Base-by-base conservation (phyloP, 2,888 invertebrate genomes). In the Aphidius colemani region DNA sequence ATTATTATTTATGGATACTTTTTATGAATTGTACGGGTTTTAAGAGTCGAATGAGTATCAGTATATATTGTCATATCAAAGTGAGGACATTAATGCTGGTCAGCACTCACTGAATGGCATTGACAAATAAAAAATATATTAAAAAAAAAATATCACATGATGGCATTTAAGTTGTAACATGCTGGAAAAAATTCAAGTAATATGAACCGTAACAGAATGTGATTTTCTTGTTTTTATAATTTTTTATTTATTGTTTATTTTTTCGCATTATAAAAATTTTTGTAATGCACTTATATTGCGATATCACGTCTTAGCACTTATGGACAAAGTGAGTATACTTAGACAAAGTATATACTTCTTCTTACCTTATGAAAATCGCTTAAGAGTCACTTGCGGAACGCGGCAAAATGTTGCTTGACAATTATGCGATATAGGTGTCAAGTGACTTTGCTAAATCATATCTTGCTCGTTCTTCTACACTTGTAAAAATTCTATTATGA, bases 261-360 rank as follows among this genome's bases (percentile, higher is more conserved):
- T 18, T 18, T 18, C 2, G 13, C 13, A 18, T 30, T 30, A 30
- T 5, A 30, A 30, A 30, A 30, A 18, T 18, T 18, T 18, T 18
- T 18, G 13, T 18, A 18, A 30, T 30, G 30, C 5, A 30, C 30
- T 30, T 30, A 30, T 30, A 30, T 30, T 53, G 57, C 60, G 73
- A 76, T 78, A 78, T 76, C 78, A 73, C 67, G 66, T 67, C 69
- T 18, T 39, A 70, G 71, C 75, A 74, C 75, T 78, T 77, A 74
- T 68, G 70, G 69, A 10, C 41, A 39, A 10, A 45, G 53, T 56
- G 46, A 62, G 70, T 66, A 70, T 74, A 76, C 76, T 78, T 74
- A 67, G 75, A 75, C 75, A 75, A 75, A 76, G 75, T 77, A 72
- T 75, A 74, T 70, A 69, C 70, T 70, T 67, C 70, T 61, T 51